Evolutionary conservation across 2,888 invertebrate species (phyloP).

Genomic region (Notodonta dromedarius): DNA sequence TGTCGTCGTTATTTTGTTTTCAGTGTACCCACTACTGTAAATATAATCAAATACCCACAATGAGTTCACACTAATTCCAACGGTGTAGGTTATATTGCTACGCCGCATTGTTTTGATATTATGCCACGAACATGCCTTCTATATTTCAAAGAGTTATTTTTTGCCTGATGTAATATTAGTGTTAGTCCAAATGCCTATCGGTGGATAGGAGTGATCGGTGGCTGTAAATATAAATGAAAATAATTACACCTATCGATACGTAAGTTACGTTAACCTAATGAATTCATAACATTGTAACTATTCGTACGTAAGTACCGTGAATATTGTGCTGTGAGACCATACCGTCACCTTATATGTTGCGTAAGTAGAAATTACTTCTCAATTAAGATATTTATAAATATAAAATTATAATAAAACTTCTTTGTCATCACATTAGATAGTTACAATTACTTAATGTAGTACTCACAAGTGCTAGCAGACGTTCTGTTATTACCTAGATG

Average conservation of each 20-base stretch:
- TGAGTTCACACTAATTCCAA: constrained; percentile 46
- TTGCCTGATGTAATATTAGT: constrained; percentile 56
- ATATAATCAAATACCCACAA: constrained; percentile 16
- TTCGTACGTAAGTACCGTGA: constrained; percentile 39
- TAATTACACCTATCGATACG: constrained; percentile 57
- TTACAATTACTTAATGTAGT: constrained; percentile 24
- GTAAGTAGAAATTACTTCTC: constrained; percentile 42
- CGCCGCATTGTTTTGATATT: constrained; percentile 39
- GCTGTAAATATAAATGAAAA: constrained; percentile 55
- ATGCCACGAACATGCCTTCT: constrained; percentile 78
- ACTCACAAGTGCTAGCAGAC: constrained; percentile 38
- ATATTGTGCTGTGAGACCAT: constrained; percentile 65
- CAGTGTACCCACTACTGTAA: too few relatives aligned
- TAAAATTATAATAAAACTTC: constrained; percentile 36
- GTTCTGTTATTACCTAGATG: constrained; percentile 26
- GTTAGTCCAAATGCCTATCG: constrained; percentile 31
- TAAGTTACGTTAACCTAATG: constrained; percentile 46
- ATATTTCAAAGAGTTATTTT: constrained; percentile 54
- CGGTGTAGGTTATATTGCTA: constrained; percentile 29
- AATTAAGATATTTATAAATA: constrained; percentile 37
- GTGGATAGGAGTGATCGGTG: constrained; percentile 37
- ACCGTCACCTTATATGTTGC: constrained; percentile 54
- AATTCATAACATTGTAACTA: constrained; percentile 37
- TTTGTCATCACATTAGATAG: constrained; percentile 38
- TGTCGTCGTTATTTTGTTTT: too few relatives aligned